Conservation (phyloP, 2,888 invertebrate species). For the Metellina segmentata region DNA sequence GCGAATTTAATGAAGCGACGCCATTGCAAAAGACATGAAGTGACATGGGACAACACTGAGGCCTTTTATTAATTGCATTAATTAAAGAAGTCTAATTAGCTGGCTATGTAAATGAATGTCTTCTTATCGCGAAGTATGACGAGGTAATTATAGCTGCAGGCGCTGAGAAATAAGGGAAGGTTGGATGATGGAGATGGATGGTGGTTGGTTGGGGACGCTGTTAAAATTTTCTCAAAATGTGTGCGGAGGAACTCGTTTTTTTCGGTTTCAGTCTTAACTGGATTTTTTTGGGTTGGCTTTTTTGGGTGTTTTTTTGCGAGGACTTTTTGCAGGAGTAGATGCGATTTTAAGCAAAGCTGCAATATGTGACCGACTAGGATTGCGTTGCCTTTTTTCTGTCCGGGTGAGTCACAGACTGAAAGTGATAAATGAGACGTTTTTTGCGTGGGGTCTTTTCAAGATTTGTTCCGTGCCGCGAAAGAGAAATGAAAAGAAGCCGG, state of each 20-base stretch:
- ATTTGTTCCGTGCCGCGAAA: not conserved
- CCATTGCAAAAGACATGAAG: constrained; percentile 66
- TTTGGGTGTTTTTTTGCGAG: too few species aligned
- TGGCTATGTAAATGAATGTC: constrained; percentile 77
- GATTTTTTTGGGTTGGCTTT: too few species aligned
- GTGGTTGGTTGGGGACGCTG: constrained; percentile 5
- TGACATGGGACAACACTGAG: constrained; percentile 73
- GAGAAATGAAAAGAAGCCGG: not conserved
- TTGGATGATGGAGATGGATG: constrained; percentile 52
- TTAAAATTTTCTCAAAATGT: not conserved
- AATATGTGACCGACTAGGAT: not conserved
- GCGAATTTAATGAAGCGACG: constrained; percentile 69
- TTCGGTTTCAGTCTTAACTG: not conserved
- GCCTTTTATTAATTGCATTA: constrained; percentile 77
- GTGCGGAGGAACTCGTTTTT: not conserved
- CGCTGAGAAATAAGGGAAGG: constrained; percentile 8
- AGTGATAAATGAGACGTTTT: not conserved
- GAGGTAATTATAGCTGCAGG: constrained; percentile 73
- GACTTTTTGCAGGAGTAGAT: not conserved
- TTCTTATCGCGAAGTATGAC: constrained; percentile 75
- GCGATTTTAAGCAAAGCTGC: not conserved
- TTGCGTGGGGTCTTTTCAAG: not conserved
- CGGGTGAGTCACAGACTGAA: not conserved
- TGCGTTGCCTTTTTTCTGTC: not conserved
- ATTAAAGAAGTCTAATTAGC: constrained; percentile 77